Evolutionary conservation across 1,140 invertebrate species (phyloP), one percentile per base, ranked within the genome.

Genomic region (Condylostylus longicornis): DNA sequence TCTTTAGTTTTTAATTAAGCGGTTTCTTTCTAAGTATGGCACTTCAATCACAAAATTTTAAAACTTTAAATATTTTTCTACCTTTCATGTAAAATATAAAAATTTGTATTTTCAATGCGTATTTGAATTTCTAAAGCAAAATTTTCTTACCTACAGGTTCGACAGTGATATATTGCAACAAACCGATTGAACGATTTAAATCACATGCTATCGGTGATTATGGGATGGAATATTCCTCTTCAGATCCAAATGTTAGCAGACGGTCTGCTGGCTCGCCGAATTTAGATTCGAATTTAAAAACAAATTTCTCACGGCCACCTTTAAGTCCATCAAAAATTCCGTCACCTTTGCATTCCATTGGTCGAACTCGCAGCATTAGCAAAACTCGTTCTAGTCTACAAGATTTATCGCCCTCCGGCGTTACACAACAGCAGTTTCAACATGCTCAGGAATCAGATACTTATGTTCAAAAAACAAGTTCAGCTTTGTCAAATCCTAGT

Each of bases 381-480:
- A 65, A 63, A 42, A 51, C 55, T n/a, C 51, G 55, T 23, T 46
- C 50, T 12, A 34, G 48, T 4, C 38, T 53, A 7, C 45, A 46
- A 14, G 36, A 43, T 41, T 23, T 45, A 13, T n/a, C 41, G 17
- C 33, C 25, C 2, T 5, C 10, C 8, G 7, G 5, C 15, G 32
- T 6, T 31, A 6, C 29, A 19, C 63, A 30, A 47, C 32, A 14
- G 50, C n/a, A n/a, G n/a, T n/a, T n/a, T n/a, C 7, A 6, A 31
- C 7, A 64, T 23, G 51, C 50, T 15, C 62, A 74, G 44, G 74
- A 76, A 38, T 70, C 70, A 1, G 74, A 75, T 47, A 66, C 70
- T 1, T 77, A 76, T 44, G 55, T 79, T 17, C 67, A 73, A 37
- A 74, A 74, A 45, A 77, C 75, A 2, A 72, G 75, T 46, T 74